Percentiles rank a stretch among this genome's conserved stretches.
Evolutionary conservation across 1,140 invertebrate genomes (phyloP).

Genomic region (Prorops nasuta): DNA sequence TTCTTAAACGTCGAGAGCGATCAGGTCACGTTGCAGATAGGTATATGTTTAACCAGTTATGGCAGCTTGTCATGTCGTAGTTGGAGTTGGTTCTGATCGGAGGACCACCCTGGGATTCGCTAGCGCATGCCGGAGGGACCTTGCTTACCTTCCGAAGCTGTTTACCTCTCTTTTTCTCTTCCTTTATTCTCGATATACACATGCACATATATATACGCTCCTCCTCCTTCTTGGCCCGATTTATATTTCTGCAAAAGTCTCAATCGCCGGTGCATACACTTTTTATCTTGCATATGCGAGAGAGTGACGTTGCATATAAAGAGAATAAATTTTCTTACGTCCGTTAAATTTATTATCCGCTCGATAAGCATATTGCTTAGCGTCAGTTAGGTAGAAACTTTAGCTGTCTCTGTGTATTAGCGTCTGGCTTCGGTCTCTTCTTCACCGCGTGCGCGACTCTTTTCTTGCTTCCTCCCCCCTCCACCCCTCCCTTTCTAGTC

Average conservation of each 20-base stretch:
- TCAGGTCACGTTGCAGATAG: constrained; percentile 31
- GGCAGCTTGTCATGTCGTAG: constrained; percentile 45
- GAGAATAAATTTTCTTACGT: too few species aligned
- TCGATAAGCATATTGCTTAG: too few species aligned
- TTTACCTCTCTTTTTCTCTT: background rate
- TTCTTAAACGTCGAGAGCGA: constrained; percentile 39
- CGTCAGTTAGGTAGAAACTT: too few species aligned
- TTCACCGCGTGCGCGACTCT: too few species aligned
- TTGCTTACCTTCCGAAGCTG: too few species aligned
- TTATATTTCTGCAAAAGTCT: background rate
- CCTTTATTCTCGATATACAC: background rate
- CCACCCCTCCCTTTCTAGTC: too few species aligned
- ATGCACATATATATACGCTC: background rate
- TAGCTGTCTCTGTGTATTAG: too few species aligned
- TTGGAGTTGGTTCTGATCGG: constrained; percentile 6
- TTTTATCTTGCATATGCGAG: background rate
- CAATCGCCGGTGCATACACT: background rate
- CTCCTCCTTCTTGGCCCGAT: background rate
- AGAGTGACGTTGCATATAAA: too few species aligned
- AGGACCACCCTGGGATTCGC: background rate
- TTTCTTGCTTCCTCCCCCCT: too few species aligned
- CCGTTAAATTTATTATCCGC: too few species aligned
- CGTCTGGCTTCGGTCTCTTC: too few species aligned
- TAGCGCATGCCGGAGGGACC: too few species aligned
- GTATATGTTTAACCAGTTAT: constrained; percentile 35